Conservation (phyloP, 2,113 vertebrate genomes). For the crab-eating macaque (Macaca fascicularis) region DNA sequence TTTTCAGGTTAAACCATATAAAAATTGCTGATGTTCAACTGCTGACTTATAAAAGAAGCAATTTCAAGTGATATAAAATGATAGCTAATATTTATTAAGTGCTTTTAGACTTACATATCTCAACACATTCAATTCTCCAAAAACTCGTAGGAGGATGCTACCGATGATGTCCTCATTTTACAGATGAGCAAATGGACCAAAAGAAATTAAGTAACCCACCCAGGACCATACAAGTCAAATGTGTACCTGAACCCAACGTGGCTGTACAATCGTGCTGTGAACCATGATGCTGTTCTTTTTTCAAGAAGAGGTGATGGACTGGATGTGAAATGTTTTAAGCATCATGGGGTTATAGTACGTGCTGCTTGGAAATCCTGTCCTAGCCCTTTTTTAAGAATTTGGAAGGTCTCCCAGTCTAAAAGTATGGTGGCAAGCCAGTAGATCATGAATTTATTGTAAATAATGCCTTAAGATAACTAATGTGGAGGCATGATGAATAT, state of each 20-base stretch:
- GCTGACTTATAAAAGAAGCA: background rate
- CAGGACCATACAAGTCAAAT: background rate
- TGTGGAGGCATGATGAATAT: background rate
- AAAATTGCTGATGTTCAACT: background rate
- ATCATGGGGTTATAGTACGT: accelerated
- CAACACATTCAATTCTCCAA: background rate
- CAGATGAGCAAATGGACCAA: background rate
- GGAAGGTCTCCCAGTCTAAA: background rate
- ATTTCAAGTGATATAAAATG: background rate
- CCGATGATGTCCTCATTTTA: background rate
- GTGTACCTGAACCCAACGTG: background rate
- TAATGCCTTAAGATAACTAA: background rate
- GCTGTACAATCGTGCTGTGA: background rate
- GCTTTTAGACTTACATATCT: background rate
- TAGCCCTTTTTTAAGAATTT: background rate
- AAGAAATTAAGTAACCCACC: background rate
- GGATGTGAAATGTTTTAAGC: background rate
- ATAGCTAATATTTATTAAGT: background rate
- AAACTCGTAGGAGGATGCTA: background rate
- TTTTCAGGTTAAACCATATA: background rate
- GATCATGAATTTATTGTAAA: background rate
- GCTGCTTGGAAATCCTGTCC: background rate
- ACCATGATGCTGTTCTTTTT: accelerated
- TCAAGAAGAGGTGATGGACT: background rate
- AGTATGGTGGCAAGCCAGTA: background rate